Evolutionary conservation across 2,888 invertebrate genomes (phyloP).

Genomic region (Agelastica alni): DNA sequence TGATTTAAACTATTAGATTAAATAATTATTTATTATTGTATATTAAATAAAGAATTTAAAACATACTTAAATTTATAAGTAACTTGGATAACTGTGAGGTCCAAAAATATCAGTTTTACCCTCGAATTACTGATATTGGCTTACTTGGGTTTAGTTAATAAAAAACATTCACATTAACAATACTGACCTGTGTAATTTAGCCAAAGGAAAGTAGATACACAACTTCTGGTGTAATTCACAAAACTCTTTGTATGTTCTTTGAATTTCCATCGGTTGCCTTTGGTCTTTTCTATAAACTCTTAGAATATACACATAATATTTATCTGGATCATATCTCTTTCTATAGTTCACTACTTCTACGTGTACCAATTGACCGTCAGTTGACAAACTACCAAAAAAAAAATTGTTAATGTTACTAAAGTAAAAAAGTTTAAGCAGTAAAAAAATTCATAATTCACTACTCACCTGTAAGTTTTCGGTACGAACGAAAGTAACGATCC

Average conservation of each 20-base stretch:
- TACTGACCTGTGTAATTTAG: constrained; percentile 84
- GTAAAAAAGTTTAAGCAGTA: neutral
- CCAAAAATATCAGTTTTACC: too few relatives aligned
- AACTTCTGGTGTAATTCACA: constrained; percentile 95
- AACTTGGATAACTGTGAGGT: too few relatives aligned
- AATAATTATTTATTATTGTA: too few relatives aligned
- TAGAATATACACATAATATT: constrained; percentile 93
- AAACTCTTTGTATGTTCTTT: constrained; percentile 96
- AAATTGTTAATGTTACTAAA: constrained; percentile 2
- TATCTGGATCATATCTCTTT: constrained; percentile 95
- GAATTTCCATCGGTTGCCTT: constrained; percentile 84
- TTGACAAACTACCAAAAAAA: constrained; percentile 68
- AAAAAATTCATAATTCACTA: constrained; percentile 33
- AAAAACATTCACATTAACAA: too few relatives aligned
- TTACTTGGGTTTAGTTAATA: too few relatives aligned
- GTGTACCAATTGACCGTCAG: constrained; percentile 85
- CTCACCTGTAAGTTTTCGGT: constrained; percentile 90
- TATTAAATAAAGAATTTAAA: too few relatives aligned
- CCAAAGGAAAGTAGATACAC: constrained; percentile 87
- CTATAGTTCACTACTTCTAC: constrained; percentile 88
- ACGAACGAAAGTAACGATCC: constrained; percentile 89
- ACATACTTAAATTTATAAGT: too few relatives aligned
- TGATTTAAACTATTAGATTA: too few relatives aligned
- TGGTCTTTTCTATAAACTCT: constrained; percentile 83
- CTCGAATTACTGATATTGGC: too few relatives aligned